Evolutionary conservation across 2,113 vertebrate species (phyloP).

Genomic region (Hippocampus barbouri): DNA sequence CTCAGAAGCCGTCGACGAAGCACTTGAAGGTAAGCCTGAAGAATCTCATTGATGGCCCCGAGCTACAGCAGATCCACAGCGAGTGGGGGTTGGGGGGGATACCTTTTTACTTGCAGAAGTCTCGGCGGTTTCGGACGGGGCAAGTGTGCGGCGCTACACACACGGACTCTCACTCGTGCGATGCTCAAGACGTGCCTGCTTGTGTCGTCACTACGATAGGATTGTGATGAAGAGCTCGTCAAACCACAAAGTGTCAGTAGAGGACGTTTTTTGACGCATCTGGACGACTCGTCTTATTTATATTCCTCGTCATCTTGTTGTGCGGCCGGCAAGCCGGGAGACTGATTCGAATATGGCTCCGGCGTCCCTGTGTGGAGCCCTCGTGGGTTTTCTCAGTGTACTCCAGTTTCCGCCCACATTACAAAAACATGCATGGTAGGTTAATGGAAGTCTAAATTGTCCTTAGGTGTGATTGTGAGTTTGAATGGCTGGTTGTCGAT

Average conservation of each 20-base stretch:
- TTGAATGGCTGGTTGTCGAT: too few species aligned
- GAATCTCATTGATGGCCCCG: constrained; percentile 83
- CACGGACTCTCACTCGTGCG: not conserved
- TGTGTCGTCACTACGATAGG: not conserved
- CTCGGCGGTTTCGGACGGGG: too few species aligned
- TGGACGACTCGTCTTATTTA: not conserved
- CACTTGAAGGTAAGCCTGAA: constrained; percentile 95
- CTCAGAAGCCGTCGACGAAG: constrained; percentile 94
- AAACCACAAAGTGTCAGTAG: not conserved
- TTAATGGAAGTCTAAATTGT: too few species aligned
- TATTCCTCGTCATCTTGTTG: not conserved
- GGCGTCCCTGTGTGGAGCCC: too few species aligned
- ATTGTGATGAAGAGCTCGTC: not conserved
- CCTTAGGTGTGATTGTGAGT: too few species aligned
- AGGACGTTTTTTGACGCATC: not conserved
- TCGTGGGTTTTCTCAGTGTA: too few species aligned
- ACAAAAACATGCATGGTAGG: too few species aligned
- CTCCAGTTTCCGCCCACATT: too few species aligned
- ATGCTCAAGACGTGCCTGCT: not conserved
- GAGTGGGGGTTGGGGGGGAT: constrained; percentile 4
- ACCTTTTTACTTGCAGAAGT: not conserved
- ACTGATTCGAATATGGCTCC: too few species aligned
- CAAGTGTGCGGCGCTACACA: not conserved
- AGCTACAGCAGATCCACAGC: constrained; percentile 58
- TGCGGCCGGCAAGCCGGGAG: not conserved